These are phyloP conservation scores for Eurosta solidaginis DNA, from an alignment of 1,140 invertebrate genomes.

Conservation along the genomic window DNA sequence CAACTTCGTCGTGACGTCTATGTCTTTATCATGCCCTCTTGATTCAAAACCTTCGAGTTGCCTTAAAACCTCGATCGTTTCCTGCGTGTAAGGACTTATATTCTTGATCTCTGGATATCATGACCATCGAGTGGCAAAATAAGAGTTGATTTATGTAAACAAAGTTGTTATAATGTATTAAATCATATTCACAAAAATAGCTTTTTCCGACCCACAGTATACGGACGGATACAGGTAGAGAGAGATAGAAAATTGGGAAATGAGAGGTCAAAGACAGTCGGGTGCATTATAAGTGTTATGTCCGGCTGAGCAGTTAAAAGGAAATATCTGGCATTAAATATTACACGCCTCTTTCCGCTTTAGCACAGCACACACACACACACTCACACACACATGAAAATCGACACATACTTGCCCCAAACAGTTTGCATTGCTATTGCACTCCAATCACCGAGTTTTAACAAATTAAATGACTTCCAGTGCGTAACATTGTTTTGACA, in stretches of 20 bases:
- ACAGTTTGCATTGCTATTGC: neutral
- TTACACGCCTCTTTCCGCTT: neutral
- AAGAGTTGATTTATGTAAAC: too few species aligned
- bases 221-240: neutral
- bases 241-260: neutral
- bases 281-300: neutral
- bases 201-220: too few species aligned
- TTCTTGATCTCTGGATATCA: too few species aligned
- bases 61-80: too few species aligned
- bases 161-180: too few species aligned
- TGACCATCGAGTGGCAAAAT: too few species aligned
- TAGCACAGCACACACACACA: neutral
- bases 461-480: constrained; percentile 60
- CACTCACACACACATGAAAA: neutral
- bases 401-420: neutral
- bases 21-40: too few species aligned
- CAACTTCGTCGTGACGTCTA: too few species aligned
- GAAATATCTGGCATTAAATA: neutral
- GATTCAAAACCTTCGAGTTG: too few species aligned
- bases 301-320: neutral
- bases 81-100: too few species aligned
- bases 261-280: neutral
- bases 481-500: constrained; percentile 59
- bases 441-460: constrained; percentile 55
- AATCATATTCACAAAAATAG: too few species aligned